Percentiles rank a stretch among this genome's conserved stretches.
Conservation (phyloP, 92 coral and sea anemone species). For the Porites lobata region DNA sequence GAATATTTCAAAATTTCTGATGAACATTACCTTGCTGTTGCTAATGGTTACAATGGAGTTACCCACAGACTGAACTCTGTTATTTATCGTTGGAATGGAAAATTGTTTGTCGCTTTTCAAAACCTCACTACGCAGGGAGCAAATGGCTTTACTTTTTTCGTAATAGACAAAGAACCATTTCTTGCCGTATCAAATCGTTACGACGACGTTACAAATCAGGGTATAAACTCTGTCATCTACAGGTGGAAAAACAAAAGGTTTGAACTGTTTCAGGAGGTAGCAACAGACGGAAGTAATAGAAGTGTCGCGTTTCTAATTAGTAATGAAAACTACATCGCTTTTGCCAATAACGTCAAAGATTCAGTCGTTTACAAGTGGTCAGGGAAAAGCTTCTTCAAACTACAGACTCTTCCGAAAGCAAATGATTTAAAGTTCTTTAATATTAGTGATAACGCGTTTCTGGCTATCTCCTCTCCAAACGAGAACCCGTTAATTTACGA, state of each 20-base stretch:
- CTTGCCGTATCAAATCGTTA: slow-evolving; percentile 18
- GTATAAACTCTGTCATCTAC: slow-evolving; percentile 41
- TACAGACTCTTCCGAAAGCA: too few relatives aligned
- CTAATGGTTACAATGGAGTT: slow-evolving; percentile 7
- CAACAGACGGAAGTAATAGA: slow-evolving; percentile 35
- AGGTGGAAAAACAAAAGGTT: slow-evolving; percentile 45
- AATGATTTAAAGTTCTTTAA: too few relatives aligned
- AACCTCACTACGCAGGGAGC: slow-evolving; percentile 10
- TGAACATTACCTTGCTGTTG: slow-evolving; percentile 49
- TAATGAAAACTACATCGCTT: background rate
- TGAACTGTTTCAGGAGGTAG: slow-evolving; percentile 35
- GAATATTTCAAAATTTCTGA: slow-evolving; percentile 42
- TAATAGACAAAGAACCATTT: slow-evolving; percentile 29
- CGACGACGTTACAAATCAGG: background rate
- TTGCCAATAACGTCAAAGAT: too few relatives aligned
- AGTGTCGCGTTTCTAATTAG: slow-evolving; percentile 29
- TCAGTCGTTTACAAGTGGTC: too few relatives aligned
- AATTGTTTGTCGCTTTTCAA: slow-evolving; percentile 4
- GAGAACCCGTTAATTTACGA: too few relatives aligned
- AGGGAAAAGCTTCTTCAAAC: too few relatives aligned
- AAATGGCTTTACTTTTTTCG: background rate
- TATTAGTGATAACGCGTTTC: too few relatives aligned
- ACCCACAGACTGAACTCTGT: background rate
- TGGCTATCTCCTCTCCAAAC: too few relatives aligned
- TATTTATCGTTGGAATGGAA: slow-evolving; percentile 2